phyloP scores from a whole-genome alignment of 2,113 vertebrate genomes.

The Tympanuchus pallidicinctus region DNA sequence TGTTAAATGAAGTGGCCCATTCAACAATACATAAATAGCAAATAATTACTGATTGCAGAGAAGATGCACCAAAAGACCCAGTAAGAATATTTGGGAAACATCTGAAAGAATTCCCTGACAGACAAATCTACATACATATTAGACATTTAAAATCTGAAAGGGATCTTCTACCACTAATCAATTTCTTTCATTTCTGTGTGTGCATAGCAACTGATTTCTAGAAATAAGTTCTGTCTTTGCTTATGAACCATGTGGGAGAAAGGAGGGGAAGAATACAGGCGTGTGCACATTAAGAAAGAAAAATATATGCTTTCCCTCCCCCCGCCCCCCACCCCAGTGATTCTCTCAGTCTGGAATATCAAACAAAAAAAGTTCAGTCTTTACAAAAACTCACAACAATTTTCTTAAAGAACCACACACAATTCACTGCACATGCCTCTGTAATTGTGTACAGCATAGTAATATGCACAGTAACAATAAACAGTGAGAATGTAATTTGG shows the following conservation, averaged over 20 bases:
- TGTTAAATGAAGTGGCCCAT: not conserved
- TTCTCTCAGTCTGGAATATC: not conserved
- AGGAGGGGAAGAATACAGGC: not conserved
- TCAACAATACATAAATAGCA: not conserved
- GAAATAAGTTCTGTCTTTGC: not conserved
- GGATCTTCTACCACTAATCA: not conserved
- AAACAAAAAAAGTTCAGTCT: not conserved
- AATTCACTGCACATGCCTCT: not conserved
- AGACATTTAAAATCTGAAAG: not conserved
- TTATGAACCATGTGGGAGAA: not conserved
- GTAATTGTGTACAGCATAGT: too few species aligned
- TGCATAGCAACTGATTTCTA: not conserved
- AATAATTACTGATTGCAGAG: not conserved
- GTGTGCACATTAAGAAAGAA: not conserved
- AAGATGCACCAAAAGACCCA: not conserved
- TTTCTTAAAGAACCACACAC: not conserved
- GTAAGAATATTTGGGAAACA: not conserved
- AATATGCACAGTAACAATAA: too few species aligned
- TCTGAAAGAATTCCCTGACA: not conserved
- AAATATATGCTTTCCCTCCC: not conserved
- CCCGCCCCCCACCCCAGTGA: not conserved
- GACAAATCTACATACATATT: not conserved
- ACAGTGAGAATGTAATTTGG: not conserved
- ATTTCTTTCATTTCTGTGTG: not conserved
- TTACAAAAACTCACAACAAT: not conserved